These are phyloP conservation scores for Microcebus ravelobensis DNA, from an alignment of 2,113 vertebrate species.

Conservation along the genomic window DNA sequence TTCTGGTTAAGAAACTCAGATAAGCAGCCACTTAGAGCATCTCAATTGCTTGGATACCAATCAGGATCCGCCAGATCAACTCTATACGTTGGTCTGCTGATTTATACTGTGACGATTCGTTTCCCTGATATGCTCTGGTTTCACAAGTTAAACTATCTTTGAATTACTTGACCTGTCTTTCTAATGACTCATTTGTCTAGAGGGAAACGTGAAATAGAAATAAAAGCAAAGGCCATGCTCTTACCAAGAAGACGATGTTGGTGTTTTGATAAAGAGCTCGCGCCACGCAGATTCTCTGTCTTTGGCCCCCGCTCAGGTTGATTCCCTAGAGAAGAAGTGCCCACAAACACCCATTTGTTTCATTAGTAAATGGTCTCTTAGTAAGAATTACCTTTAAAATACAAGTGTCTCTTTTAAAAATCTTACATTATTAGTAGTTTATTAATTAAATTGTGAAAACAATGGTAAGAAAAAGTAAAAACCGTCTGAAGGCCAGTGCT, in stretches of 20 bases:
- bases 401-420: background rate
- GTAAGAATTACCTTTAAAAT: conserved; percentile 5
- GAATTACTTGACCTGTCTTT: background rate
- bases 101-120: background rate
- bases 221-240: conserved; percentile 48
- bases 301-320: conserved; percentile 97
- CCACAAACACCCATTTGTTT: conserved; percentile 58
- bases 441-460: background rate
- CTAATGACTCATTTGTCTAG: background rate
- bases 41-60: background rate
- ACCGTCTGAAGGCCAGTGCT: background rate
- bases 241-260: conserved; percentile 98
- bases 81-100: background rate
- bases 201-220: background rate
- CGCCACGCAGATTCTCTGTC: conserved; percentile 97
- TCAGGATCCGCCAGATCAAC: background rate
- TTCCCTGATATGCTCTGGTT: background rate
- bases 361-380: conserved; percentile 44
- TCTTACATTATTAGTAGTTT: conserved; percentile 6
- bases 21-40: background rate
- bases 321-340: conserved; percentile 90
- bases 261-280: conserved; percentile 98
- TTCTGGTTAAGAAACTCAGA: background rate
- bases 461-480: background rate
- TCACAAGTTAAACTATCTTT: conserved; percentile 15